Conservation (phyloP, 2,113 vertebrate species). For the Calyptommatus sinebrachiatus region DNA sequence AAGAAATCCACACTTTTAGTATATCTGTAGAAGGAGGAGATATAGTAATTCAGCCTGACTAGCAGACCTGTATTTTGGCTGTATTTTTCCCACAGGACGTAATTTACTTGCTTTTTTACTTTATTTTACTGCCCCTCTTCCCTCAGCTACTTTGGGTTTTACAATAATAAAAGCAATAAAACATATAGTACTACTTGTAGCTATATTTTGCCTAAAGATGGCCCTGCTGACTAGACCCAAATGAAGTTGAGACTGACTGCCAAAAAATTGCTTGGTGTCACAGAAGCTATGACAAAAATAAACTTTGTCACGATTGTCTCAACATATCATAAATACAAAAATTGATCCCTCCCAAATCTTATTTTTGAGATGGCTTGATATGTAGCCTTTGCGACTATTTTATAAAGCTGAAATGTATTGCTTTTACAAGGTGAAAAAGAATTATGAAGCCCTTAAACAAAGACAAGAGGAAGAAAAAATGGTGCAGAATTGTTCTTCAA, state of each 20-base stretch:
- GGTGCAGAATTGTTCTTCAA: conserved; percentile 85
- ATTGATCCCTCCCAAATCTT: background rate
- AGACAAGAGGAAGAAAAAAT: conserved; percentile 94
- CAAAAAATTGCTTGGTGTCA: background rate
- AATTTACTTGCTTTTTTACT: too few relatives aligned
- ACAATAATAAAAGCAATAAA: too few relatives aligned
- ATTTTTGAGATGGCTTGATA: accelerated
- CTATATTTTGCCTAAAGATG: too few relatives aligned
- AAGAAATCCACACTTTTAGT: background rate
- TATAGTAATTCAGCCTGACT: background rate
- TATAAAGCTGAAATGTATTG: conserved; percentile 25
- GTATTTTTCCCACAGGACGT: too few relatives aligned
- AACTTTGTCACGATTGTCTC: background rate
- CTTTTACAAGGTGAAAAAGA: conserved; percentile 90
- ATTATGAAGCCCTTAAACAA: conserved; percentile 96
- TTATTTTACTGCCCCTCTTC: too few relatives aligned
- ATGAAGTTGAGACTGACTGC: too few relatives aligned
- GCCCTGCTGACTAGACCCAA: background rate
- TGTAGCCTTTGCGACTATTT: background rate
- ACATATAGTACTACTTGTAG: too few relatives aligned
- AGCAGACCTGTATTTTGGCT: too few relatives aligned
- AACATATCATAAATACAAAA: too few relatives aligned
- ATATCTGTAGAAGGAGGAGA: background rate
- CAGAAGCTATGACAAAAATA: background rate
- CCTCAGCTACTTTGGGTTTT: too few relatives aligned